Evolutionary conservation across 2,113 vertebrate genomes (phyloP).

Genomic region (Gambusia holbrooki): DNA sequence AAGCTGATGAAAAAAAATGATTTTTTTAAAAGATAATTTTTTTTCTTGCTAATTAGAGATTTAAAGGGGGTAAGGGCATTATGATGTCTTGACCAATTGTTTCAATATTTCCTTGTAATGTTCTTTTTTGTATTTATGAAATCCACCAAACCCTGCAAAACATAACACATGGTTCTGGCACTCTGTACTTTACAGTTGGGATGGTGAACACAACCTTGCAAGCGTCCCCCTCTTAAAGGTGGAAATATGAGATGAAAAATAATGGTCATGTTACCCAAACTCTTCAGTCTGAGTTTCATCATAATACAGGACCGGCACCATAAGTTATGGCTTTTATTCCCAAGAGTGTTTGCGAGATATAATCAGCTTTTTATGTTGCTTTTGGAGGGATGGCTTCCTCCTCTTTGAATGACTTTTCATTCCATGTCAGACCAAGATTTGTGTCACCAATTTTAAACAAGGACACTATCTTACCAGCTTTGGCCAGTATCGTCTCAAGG

Average conservation of each 20-base stretch:
- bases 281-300: background rate
- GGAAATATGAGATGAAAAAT: no score
- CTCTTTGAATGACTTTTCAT: background rate
- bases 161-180: background rate
- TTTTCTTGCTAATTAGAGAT: no score
- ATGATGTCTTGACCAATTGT: background rate
- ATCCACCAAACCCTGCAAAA: background rate
- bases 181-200: no score
- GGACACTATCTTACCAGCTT: background rate
- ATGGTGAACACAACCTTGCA: no score
- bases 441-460: background rate
- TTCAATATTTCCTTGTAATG: background rate
- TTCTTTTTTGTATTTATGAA: background rate
- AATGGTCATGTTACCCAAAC: no score
- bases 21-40: no score
- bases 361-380: background rate
- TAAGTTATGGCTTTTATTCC: background rate
- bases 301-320: background rate
- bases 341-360: background rate
- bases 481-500: background rate
- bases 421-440: background rate
- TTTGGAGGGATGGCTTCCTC: background rate
- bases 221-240: background rate
- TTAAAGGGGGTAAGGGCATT: no score
- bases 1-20: no score